A percentile compares a stretch with the other conserved stretches of the same genome.
phyloP scores from a whole-genome alignment of 2,888 invertebrate genomes.

The Acheta domesticus region DNA sequence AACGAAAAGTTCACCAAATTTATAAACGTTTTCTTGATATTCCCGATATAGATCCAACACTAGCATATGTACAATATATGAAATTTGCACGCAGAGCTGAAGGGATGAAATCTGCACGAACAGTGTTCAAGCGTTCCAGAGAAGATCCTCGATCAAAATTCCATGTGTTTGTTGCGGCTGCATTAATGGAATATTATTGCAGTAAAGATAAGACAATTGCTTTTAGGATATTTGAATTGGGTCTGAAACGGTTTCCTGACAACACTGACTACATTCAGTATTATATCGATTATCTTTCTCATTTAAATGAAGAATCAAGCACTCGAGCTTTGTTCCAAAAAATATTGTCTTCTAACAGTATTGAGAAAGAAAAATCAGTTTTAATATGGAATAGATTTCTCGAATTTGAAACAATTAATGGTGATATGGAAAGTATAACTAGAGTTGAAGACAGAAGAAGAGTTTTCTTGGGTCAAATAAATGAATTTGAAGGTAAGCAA shows the following conservation, averaged over 20 bases:
- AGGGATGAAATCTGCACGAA: constrained; percentile 93
- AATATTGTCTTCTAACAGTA: constrained; percentile 86
- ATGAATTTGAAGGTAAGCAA: constrained; percentile 95
- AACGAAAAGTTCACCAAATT: constrained; percentile 93
- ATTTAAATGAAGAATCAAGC: constrained; percentile 99
- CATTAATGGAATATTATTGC: constrained; percentile 98
- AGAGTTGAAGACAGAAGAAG: constrained; percentile 95
- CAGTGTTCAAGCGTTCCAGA: constrained; percentile 90
- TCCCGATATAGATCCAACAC: constrained; percentile 88
- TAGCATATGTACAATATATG: constrained; percentile 99
- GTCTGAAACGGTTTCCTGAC: constrained; percentile 92
- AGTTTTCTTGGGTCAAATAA: constrained; percentile 83
- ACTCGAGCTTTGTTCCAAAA: constrained; percentile 98
- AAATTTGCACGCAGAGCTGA: constrained; percentile 96
- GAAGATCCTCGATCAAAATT: constrained; percentile 81
- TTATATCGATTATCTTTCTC: constrained; percentile 95
- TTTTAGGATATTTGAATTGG: constrained; percentile 94
- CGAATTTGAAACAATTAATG: constrained; percentile 98
- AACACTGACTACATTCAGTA: constrained; percentile 92
- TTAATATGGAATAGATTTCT: constrained; percentile 97
- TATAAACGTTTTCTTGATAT: constrained; percentile 89
- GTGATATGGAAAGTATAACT: constrained; percentile 92
- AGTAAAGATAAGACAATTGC: constrained; percentile 97
- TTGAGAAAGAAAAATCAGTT: constrained; percentile 88
- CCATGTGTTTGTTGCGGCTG: constrained; percentile 95